Percentiles rank a stretch among this genome's conserved stretches.
These are phyloP conservation scores for Morbakka virulenta DNA, from an alignment of 30 jellyfish, hydroid and myxozoan genomes.

Conservation along the genomic window DNA sequence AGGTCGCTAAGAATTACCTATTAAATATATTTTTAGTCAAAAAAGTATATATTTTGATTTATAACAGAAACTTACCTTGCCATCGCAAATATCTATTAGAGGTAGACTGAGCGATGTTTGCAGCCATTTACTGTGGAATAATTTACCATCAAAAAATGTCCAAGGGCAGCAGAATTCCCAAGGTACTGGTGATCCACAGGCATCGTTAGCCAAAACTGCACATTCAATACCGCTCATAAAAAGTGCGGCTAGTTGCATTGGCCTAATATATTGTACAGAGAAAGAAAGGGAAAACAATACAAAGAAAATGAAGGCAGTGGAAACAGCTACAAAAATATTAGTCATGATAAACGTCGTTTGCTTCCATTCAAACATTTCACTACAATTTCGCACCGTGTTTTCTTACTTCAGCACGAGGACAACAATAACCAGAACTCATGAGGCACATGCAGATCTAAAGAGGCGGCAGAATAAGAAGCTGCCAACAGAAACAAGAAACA, in stretches of 20 bases:
- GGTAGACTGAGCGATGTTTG: constrained; percentile 77
- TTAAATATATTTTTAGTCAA: neutral
- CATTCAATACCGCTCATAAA: constrained; percentile 91
- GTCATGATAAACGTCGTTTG: neutral
- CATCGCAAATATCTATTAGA: constrained; percentile 75
- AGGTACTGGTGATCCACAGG: constrained; percentile 96
- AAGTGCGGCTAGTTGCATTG: constrained; percentile 83
- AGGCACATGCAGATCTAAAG: no score
- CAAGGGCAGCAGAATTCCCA: constrained; percentile 95
- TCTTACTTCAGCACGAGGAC: neutral
- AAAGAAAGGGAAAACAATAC: no score
- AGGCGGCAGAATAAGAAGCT: no score
- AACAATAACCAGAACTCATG: neutral
- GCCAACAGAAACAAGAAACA: no score
- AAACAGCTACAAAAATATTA: neutral
- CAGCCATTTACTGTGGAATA: constrained; percentile 94
- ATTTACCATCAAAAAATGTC: constrained; percentile 91
- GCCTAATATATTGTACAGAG: constrained; percentile 18
- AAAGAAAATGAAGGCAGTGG: neutral
- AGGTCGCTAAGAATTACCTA: no score
- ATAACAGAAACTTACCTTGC: constrained; percentile 49
- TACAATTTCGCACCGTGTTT: no score
- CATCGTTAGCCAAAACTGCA: constrained; percentile 88
- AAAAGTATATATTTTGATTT: neutral
- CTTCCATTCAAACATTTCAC: no score